Base-by-base conservation (phyloP, 1,140 invertebrate species). In the Ruditapes philippinarum region DNA sequence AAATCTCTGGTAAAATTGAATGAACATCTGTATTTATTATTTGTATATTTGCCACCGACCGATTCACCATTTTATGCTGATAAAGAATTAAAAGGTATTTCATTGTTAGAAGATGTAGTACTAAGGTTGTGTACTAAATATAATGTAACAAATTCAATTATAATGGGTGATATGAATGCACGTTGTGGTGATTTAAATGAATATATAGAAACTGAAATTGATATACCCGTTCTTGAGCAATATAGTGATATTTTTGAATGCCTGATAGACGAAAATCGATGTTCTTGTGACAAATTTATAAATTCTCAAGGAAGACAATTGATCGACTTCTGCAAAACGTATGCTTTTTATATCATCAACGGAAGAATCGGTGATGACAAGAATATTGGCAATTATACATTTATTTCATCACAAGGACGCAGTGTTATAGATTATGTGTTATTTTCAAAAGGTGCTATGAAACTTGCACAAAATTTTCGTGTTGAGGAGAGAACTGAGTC, bases 331-430 rank as follows among this genome's bases (percentile, higher is more conserved):
- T 74, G 70, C 42, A 74, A 74, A 45, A 74, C n/a, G 5, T 42
- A 40, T 42, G 9, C 36, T 19, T 40, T 74, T 9, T 42, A 45
- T 7, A 42, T 74, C 19, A 31, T 70, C 4, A 70, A 70, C 33
- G 65, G 36, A 7, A 70, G 65, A 31, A 7, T 74, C 42, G 70
- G 70, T 11, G n/a, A 74, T 40, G 70, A 74, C 38, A 74, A 74
- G 5, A 38, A n/a, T 42, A 74, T 42, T 42, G 70, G 70, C 3
- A 38, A 74, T 19, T 42, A 11, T 74, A 74, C 70, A 25, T 70
- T 17, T 31, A 38, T 22, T 33, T 36, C 28, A 25, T 31, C 65
- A 33, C n/a, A 70, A 31, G 70, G 70, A 3, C 7, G 38, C 33
- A 74, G 70, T 74, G 70, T 45, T 33, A 74, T 74, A 4, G 70